These are phyloP conservation scores for Nomada fabriciana DNA, from an alignment of 2,888 invertebrate species.

Conservation along the genomic window DNA sequence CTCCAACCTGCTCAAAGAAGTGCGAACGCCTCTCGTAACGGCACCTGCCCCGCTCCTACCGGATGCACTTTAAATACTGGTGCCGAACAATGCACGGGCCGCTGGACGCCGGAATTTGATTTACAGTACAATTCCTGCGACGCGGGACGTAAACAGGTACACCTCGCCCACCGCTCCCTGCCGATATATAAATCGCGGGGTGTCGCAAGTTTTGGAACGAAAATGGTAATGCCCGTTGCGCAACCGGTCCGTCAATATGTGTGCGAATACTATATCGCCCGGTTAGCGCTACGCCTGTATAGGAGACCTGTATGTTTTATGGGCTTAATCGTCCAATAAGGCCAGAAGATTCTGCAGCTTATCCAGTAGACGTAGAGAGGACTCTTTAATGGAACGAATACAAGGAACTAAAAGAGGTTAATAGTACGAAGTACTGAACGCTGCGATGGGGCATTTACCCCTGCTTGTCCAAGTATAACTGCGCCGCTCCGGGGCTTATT, in stretches of 20 bases:
- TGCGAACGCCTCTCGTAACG: conserved; percentile 59
- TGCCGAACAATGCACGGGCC: conserved; percentile 55
- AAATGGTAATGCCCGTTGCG: conserved; percentile 60
- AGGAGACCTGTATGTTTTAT: conserved; percentile 17
- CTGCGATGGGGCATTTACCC: conserved; percentile 39
- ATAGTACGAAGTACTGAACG: conserved; percentile 47
- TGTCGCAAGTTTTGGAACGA: conserved; percentile 60
- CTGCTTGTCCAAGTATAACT: conserved; percentile 18
- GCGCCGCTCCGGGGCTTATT: conserved; percentile 23
- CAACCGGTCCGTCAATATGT: conserved; percentile 29
- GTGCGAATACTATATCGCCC: conserved; percentile 32
- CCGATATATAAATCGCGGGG: conserved; percentile 64
- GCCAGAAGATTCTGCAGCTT: conserved; percentile 8
- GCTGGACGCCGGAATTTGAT: conserved; percentile 63
- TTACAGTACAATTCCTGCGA: conserved; percentile 56
- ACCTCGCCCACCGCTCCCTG: conserved; percentile 28
- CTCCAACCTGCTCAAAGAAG: conserved; percentile 54
- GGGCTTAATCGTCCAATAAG: conserved; percentile 32
- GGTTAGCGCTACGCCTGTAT: conserved; percentile 34
- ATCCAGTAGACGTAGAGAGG: conserved; percentile 4
- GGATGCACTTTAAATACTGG: conserved; percentile 47
- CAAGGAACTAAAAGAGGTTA: conserved; percentile 46
- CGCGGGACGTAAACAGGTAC: conserved; percentile 67
- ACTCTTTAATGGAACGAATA: conserved; percentile 41
- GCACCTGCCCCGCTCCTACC: conserved; percentile 60